Base-by-base conservation (phyloP, 2,888 invertebrate species). In the Melolontha melolontha region DNA sequence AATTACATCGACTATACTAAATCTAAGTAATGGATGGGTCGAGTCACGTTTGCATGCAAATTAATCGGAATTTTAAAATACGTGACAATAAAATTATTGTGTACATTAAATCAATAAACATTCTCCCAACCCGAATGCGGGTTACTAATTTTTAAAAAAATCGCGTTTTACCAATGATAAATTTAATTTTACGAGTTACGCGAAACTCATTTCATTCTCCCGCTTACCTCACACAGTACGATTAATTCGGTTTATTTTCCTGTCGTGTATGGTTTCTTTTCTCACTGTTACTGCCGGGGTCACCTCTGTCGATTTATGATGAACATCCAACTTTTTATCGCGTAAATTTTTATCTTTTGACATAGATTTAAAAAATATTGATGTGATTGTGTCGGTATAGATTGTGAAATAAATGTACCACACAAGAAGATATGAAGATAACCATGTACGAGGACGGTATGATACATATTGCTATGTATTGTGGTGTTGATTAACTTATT, bases 21-120 rank as follows among this genome's bases (percentile, higher is more conserved):
- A 62, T 62, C 59, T 62, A 62, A 62, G 59, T 62, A 62, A 62
- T 62, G 59, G 59, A 62, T 47, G 59, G 39, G 16, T 62, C 59
- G 59, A 62, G 59, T 62, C 59, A 62, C 49, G 59, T 62, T 49
- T 47, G 59, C 47, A 62, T 47, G 59, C 59, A 62, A 62, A 62
- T 62, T 62, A 62, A 62, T 62, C 59, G 59, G 34, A 62, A 62
- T 62, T 62, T 62, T 62, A 62, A 62, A 62, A 62, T 62, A 62
- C 59, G 47, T 47, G 59, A 62, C 59, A 62, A 62, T 62, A 62
- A 62, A 62, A 62, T 62, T 62, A 62, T 62, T 62, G 59, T 62
- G 59, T 62, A 49, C 59, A 62, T 62, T 62, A 62, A 62, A 62
- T 62, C 59, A 62, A 62, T 62, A 62, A 62, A 62, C 47, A 47